phyloP scores from a whole-genome alignment of 2,113 vertebrate genomes.

The Larimichthys crocea region DNA sequence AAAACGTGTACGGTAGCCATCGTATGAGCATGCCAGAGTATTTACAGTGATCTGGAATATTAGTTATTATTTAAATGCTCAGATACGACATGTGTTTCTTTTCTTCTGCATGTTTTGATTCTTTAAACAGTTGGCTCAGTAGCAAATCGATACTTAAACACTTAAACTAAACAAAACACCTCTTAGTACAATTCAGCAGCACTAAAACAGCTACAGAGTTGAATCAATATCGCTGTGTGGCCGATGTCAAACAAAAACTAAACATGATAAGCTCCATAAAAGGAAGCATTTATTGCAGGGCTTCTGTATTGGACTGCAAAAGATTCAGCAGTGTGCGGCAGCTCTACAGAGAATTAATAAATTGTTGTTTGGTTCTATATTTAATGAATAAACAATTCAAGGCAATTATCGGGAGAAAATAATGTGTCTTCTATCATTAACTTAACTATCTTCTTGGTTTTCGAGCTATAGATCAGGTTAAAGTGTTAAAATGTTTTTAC shows the following conservation, averaged over 20 bases:
- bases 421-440: not conserved
- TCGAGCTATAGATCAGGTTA: not conserved
- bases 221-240: slow-evolving; percentile 6
- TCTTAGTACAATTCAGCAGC: slow-evolving; percentile 12
- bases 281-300: not conserved
- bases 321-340: not conserved
- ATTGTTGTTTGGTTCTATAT: not conserved
- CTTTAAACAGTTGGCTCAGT: not conserved
- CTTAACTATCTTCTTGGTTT: not conserved
- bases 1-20: not conserved
- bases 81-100: not conserved
- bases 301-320: not conserved
- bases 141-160: not conserved
- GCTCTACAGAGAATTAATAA: not conserved
- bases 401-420: not conserved
- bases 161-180: too few species aligned
- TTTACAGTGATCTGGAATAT: not conserved
- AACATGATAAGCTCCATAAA: slow-evolving; percentile 21
- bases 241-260: slow-evolving; percentile 9
- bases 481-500: not conserved
- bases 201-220: not conserved
- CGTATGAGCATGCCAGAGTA: not conserved
- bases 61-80: not conserved
- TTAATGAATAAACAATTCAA: not conserved
- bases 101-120: not conserved